Evolutionary conservation across 2,888 invertebrate genomes (phyloP).

Genomic region (Lycophotia porphyrea): DNA sequence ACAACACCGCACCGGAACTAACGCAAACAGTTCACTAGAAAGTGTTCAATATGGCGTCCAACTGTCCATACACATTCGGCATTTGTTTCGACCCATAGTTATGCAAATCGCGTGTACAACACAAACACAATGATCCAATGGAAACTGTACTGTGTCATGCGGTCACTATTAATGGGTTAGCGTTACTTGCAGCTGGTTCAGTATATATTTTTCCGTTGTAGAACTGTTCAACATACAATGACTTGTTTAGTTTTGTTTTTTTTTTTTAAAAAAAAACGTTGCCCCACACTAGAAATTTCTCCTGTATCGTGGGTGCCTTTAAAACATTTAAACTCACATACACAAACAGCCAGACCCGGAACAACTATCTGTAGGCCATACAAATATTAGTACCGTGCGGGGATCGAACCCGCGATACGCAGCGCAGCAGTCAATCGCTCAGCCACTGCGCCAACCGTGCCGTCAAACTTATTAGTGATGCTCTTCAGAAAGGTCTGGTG

Average conservation of each 20-base stretch:
- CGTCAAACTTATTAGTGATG: no score
- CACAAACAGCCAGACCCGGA: no score
- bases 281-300: no score
- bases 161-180: conserved; percentile 45
- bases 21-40: conserved; percentile 51
- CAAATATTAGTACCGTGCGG: no score
- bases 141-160: conserved; percentile 57
- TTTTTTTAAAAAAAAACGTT: no score
- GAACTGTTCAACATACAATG: background rate
- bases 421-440: no score
- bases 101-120: conserved; percentile 59
- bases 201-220: background rate
- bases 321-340: no score
- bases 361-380: no score
- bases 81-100: conserved; percentile 46
- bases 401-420: no score
- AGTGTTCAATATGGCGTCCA: conserved; percentile 36
- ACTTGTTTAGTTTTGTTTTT: no score
- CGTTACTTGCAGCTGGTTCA: conserved; percentile 21
- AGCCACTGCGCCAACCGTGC: no score
- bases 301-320: no score
- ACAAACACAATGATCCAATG: conserved; percentile 58
- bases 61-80: conserved; percentile 16
- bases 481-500: background rate
- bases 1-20: conserved; percentile 38